Conservation (phyloP, 1,140 invertebrate genomes). For the Scaptodrosophila lebanonensis region DNA sequence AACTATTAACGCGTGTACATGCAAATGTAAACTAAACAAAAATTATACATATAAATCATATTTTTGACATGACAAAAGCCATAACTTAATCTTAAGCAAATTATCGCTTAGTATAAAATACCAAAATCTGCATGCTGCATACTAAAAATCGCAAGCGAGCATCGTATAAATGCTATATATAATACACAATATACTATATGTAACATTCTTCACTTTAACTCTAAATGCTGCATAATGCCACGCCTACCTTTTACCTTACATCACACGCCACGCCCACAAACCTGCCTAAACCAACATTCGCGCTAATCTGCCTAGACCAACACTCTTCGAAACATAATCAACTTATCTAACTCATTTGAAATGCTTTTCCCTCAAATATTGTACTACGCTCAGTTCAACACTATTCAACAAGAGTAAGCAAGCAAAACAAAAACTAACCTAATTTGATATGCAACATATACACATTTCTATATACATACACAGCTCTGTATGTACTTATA, state of each 20-base stretch:
- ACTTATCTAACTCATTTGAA: constrained; percentile 60
- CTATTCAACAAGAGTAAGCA: too few species aligned
- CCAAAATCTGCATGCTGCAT: constrained; percentile 34
- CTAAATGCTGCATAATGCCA: constrained; percentile 58
- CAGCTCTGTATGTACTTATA: constrained; percentile 39
- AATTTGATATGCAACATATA: constrained; percentile 64
- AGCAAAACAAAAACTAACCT: too few species aligned
- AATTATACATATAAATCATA: constrained; percentile 50
- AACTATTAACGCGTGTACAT: too few species aligned
- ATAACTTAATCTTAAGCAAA: constrained; percentile 10
- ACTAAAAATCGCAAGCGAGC: constrained; percentile 32
- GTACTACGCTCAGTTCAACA: too few species aligned
- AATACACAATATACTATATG: constrained; percentile 20
- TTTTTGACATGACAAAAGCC: constrained; percentile 51
- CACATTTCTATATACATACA: constrained; percentile 57
- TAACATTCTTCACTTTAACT: constrained; percentile 34
- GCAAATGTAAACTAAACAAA: background rate
- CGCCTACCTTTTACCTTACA: constrained; percentile 67
- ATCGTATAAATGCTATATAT: constrained; percentile 53
- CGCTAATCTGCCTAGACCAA: constrained; percentile 12
- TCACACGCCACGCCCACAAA: constrained; percentile 29
- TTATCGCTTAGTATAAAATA: constrained; percentile 20
- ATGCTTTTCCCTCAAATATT: constrained; percentile 42
- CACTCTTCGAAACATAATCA: constrained; percentile 46
- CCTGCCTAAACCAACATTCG: constrained; percentile 33